Evolutionary conservation across 1,140 invertebrate species (phyloP), one percentile per base, ranked within the genome.

Genomic region (Atta cephalotes): DNA sequence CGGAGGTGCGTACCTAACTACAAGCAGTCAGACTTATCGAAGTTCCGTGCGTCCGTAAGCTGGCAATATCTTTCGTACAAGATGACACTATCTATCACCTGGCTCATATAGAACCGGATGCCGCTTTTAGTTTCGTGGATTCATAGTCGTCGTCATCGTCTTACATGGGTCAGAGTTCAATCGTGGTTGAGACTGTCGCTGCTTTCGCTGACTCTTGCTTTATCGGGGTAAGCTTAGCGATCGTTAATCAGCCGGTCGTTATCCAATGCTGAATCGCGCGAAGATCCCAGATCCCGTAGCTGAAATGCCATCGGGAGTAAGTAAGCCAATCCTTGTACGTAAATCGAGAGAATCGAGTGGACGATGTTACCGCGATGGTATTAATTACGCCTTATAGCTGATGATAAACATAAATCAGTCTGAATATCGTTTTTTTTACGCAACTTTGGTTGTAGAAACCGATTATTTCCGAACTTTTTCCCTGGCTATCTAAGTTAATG

Each of bases 171-270:
- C 88, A 90, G 66, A 62, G 89, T 90, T 90, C 88, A 90, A 62
- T 39, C 70, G 60, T 88, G 82, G 2, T 45, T 39, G 70, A 70
- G 79, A 86, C 60, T 78, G 62, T 85, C 63, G 53, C 49, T 71
- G 77, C 80, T 45, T 51, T 60, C 79, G 82, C 60, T 77, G 76
- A 63, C 70, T 72, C 49, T 66, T 51, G 51, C 78, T 1, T 49
- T 25, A 56, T 66, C 16, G 56, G 45, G 70, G 77, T 77, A 63
- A 65, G 31, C 78, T 78, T 25, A 78, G n/a, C 49, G 88, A 87
- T 90, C 89, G 79, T 90, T 90, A 90, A 90, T 90, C 89, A 90
- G 65, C 74, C 60, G 45, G 53, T 90, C 78, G 60, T 89, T 90
- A 90, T 90, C 89, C 79, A 28, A 56, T 9, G 49, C 28, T 39